Evolutionary conservation across 2,113 vertebrate species (phyloP).

Genomic region (Harpagus bidentatus): DNA sequence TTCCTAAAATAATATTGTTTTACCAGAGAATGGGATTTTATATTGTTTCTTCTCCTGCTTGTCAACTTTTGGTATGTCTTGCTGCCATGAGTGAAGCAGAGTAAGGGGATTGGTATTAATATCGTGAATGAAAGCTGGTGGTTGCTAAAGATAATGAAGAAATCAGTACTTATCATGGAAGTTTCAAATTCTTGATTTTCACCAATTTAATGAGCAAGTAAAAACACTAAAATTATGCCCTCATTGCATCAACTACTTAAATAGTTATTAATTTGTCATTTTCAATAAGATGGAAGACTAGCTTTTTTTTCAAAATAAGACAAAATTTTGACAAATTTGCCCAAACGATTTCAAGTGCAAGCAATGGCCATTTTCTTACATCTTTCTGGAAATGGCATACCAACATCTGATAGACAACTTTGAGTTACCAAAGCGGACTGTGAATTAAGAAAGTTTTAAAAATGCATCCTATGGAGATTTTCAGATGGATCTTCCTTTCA

Average conservation of each 20-base stretch:
- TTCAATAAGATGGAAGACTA: background rate
- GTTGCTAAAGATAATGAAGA: background rate
- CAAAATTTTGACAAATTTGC: background rate
- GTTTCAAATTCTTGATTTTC: background rate
- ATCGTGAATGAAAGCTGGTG: background rate
- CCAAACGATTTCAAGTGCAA: background rate
- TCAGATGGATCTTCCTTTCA: background rate
- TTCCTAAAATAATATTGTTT: conserved; percentile 54
- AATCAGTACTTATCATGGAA: background rate
- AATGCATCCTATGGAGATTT: background rate
- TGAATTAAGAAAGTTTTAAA: background rate
- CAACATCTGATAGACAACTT: background rate
- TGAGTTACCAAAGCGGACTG: background rate
- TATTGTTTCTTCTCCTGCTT: conserved; percentile 25
- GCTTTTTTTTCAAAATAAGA: background rate
- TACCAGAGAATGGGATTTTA: background rate
- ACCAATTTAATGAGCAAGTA: background rate
- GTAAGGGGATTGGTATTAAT: background rate
- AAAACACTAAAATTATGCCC: background rate
- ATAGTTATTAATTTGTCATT: background rate
- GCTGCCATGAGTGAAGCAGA: background rate
- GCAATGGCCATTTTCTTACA: background rate
- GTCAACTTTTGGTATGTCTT: background rate
- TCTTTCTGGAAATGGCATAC: background rate
- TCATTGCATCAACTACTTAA: background rate